Evolutionary conservation across 2,888 invertebrate genomes (phyloP), one percentile per base, ranked within the genome.

Genomic region (Rosalia funebris): DNA sequence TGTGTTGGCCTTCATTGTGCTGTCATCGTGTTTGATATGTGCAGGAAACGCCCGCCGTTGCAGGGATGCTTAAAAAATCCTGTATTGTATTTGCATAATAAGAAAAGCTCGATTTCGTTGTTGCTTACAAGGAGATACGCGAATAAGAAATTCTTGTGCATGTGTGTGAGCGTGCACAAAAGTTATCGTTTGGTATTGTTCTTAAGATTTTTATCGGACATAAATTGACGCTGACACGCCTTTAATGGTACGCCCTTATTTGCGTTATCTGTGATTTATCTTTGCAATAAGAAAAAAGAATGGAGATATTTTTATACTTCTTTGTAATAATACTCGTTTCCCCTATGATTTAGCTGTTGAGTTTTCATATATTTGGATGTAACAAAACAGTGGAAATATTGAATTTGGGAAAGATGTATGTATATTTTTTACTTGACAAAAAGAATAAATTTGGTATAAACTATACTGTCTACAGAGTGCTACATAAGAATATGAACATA

Each of bases 141-240:
- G 50, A 19, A 50, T 32, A 34, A 48, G 12, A 16, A 19, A 50
- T 20, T 17, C 25, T 14, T 41, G 50, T 14, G 15, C 12, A 20
- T 50, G 50, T 37, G 50, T 50, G 53, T 42, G 41, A 31, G 32
- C 11, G 39, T 25, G 19, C 53, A 39, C 20, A 42, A 42, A 32
- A 53, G 11, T 53, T 53, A 53, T 53, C 53, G 53, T 42, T 41
- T 31, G 31, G 53, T 53, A 53, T 53, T 53, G 53, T 53, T 53
- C 53, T 53, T 53, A 11, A 42, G 53, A 53, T 53, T 53, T 52
- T 53, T 53, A 53, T 53, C 53, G 42, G 42, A 53, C 42, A 53
- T 53, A 53, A 53, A 53, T 53, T 42, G 53, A 53, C 4, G 53
- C 53, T 16, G 53, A 42, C 53, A 53, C 53, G 42, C 53, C 53